A percentile compares a stretch with the other conserved stretches of the same genome.
Evolutionary conservation across 1,140 invertebrate genomes (phyloP).

Genomic region (Drosophila eugracilis): DNA sequence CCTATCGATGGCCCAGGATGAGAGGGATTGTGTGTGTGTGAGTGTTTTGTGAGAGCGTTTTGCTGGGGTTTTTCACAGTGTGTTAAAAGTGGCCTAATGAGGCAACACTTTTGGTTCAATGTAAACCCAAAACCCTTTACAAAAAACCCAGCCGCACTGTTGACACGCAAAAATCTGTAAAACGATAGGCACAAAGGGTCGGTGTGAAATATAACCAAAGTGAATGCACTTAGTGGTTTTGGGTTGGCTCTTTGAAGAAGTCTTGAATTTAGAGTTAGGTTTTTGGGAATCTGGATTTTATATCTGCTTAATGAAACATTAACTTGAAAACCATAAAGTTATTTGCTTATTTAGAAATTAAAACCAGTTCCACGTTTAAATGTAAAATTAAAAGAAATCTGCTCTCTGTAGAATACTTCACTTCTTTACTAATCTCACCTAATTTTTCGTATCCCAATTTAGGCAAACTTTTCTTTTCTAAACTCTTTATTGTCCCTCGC

Average conservation of each 20-base stretch:
- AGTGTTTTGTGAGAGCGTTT: conserved; percentile 6
- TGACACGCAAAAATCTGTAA: conserved; percentile 48
- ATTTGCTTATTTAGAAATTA: no score
- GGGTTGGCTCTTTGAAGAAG: conserved; percentile 3
- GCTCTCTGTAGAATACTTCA: no score
- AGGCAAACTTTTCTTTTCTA: background rate
- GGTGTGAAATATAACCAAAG: conserved; percentile 31
- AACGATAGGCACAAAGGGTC: conserved; percentile 39
- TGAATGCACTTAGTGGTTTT: conserved; percentile 15
- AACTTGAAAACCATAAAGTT: no score
- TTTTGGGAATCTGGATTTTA: background rate
- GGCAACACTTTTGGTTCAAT: conserved; percentile 41
- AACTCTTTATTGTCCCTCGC: background rate
- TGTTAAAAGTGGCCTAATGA: conserved; percentile 38
- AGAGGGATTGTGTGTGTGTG: conserved; percentile 12
- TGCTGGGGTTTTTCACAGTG: conserved; percentile 14
- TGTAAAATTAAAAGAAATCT: no score
- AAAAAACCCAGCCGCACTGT: conserved; percentile 10
- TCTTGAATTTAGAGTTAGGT: background rate
- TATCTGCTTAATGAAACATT: background rate
- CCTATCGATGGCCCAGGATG: conserved; percentile 35
- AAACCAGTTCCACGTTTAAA: no score
- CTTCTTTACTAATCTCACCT: no score
- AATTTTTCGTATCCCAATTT: background rate
- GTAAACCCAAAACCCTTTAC: background rate